Conservation (phyloP, 2,888 invertebrate species). For the Dermolepida albohirtum region DNA sequence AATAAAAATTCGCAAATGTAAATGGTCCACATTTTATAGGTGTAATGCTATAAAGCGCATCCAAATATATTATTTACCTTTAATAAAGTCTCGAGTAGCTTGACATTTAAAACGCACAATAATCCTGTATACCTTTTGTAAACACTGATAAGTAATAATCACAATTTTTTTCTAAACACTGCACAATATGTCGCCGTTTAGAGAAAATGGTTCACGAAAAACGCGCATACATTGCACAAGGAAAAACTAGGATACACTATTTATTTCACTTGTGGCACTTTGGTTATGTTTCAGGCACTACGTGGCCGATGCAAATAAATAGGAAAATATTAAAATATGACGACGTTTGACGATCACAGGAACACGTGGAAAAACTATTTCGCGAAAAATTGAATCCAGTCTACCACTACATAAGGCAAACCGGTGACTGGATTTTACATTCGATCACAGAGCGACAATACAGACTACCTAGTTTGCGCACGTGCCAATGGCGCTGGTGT, state of each 20-base stretch:
- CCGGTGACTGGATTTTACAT: slow-evolving; percentile 55
- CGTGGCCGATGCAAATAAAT: not conserved
- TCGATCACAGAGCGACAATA: slow-evolving; percentile 42
- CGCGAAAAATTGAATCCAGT: slow-evolving; percentile 46
- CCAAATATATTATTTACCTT: slow-evolving; percentile 14
- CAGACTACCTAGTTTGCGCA: slow-evolving; percentile 36
- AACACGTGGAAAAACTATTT: slow-evolving; percentile 51
- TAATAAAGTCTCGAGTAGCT: slow-evolving; percentile 9
- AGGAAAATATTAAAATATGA: not conserved
- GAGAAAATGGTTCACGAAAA: slow-evolving; percentile 23
- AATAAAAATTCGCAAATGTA: slow-evolving; percentile 13
- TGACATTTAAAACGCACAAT: slow-evolving; percentile 37
- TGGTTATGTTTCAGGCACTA: slow-evolving; percentile 23
- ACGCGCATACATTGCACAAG: slow-evolving; percentile 15
- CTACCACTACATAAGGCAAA: slow-evolving; percentile 53
- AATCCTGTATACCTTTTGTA: slow-evolving; percentile 15
- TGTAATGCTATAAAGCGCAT: slow-evolving; percentile 2
- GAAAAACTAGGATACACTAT: slow-evolving; percentile 15
- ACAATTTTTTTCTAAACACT: slow-evolving; percentile 28
- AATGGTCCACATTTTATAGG: slow-evolving; percentile 25
- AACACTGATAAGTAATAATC: slow-evolving; percentile 34
- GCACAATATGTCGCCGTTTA: slow-evolving; percentile 30
- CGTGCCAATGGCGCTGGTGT: slow-evolving; percentile 45
- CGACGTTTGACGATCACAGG: slow-evolving; percentile 8
- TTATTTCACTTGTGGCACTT: slow-evolving; percentile 17